Evolutionary conservation across 1,140 invertebrate genomes (phyloP).

Genomic region (Samia ricini): DNA sequence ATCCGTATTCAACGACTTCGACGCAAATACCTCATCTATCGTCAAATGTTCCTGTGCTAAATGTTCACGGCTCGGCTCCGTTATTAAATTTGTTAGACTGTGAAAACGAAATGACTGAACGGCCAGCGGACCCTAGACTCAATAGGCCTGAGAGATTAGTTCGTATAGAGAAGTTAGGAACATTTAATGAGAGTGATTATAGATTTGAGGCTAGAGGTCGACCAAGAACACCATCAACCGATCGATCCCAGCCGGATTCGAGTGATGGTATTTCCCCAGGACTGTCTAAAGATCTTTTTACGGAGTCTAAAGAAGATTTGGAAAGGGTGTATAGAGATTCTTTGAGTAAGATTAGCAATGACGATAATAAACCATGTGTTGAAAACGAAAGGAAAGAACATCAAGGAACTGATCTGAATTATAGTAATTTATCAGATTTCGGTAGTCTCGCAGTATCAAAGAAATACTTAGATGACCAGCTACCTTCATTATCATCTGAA

Average conservation of each 20-base stretch:
- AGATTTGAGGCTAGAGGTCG: slow-evolving; percentile 38
- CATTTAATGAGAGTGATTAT: slow-evolving; percentile 42
- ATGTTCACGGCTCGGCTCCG: background rate
- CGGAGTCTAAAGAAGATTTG: slow-evolving; percentile 14
- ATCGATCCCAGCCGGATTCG: slow-evolving; percentile 34
- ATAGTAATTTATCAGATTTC: background rate
- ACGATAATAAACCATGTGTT: slow-evolving; percentile 24
- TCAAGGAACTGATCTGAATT: background rate
- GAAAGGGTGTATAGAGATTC: slow-evolving; percentile 30
- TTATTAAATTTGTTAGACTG: background rate
- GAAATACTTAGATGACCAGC: background rate
- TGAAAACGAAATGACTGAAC: slow-evolving; percentile 80
- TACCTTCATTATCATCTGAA: background rate
- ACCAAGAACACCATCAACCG: slow-evolving; percentile 51
- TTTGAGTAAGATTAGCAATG: slow-evolving; percentile 10
- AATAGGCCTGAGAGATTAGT: slow-evolving; percentile 29
- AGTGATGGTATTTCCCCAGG: slow-evolving; percentile 21
- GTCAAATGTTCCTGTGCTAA: background rate
- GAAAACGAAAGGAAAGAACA: background rate
- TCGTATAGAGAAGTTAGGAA: slow-evolving; percentile 35
- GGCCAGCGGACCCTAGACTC: slow-evolving; percentile 40
- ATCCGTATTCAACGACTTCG: background rate
- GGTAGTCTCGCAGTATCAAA: slow-evolving; percentile 1
- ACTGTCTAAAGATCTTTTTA: slow-evolving; percentile 3
- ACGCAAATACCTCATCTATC: background rate